These are phyloP conservation scores for Pachyrhynchus sulphureomaculatus DNA, from an alignment of 1,140 invertebrate species.

Conservation along the genomic window DNA sequence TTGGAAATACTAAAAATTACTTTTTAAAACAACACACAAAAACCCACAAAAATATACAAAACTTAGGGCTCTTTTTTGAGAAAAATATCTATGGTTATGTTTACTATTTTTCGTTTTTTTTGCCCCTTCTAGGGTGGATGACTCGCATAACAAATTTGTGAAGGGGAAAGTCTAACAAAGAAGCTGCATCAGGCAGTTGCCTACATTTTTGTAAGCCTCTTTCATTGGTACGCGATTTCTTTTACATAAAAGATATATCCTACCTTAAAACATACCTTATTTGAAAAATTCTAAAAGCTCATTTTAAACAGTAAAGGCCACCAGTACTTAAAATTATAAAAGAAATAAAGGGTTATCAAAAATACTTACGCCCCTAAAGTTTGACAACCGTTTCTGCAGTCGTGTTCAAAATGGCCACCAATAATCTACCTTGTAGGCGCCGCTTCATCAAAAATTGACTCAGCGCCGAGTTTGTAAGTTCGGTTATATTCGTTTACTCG, in stretches of 20 bases:
- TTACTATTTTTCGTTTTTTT: not conserved
- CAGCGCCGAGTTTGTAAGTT: not conserved
- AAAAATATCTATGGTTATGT: constrained; percentile 1
- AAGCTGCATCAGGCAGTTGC: not conserved
- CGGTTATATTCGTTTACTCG: not conserved
- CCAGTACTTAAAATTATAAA: not conserved
- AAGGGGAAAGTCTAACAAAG: constrained; percentile 8
- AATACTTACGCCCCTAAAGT: constrained; percentile 24
- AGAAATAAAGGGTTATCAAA: not conserved
- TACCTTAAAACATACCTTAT: too few species aligned
- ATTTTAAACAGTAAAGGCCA: too few species aligned
- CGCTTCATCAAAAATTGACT: not conserved
- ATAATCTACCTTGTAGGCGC: constrained; percentile 7
- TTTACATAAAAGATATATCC: too few species aligned
- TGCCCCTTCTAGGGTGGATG: constrained; percentile 12
- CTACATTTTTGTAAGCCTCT: not conserved
- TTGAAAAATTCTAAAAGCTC: too few species aligned
- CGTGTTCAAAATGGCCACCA: not conserved
- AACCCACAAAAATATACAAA: not conserved
- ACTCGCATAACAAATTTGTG: constrained; percentile 23
- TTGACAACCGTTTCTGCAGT: constrained; percentile 19
- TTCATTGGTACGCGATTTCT: too few species aligned
- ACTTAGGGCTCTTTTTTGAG: not conserved
- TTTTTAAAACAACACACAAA: not conserved
- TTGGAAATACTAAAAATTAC: not conserved